Evolutionary conservation across 2,888 invertebrate species (phyloP), one percentile per base, ranked within the genome.

Genomic region (Leuctra nigra): DNA sequence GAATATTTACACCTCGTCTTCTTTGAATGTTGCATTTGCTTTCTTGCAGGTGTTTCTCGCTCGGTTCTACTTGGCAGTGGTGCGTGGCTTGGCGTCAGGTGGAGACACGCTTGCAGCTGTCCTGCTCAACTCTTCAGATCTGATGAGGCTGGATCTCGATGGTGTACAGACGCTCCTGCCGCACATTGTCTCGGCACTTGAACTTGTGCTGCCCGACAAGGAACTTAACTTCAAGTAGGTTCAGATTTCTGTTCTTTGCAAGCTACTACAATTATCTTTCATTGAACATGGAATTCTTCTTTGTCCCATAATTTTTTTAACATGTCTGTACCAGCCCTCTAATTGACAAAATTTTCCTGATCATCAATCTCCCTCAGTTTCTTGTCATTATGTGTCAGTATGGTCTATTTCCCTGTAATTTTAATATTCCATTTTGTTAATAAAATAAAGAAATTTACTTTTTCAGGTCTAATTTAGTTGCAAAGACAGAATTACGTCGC

Each of bases 101-200:
- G 82, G 83, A 14, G 87, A 89, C 71, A 85, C 87, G n/a, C 74
- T 96, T 67, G 87, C 92, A 33, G 91, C 90, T 60, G 91, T 96
- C 67, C 76, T 97, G 57, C 77, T 88, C 47, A 90, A 94, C 72
- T 91, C 92, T 0, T 76, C 85, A 0, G 88, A 97, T 70, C 77
- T 99, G 58, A 90, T 99, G 69, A 82, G 90, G 52, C 75, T 96
- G 62, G 97, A 97, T 72, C 76, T 99, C 57, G 91, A 93, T 68
- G 97, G 98, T 0, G 89, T 94, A 1, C 83, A 93, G 70, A 87
- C 95, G 18, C 75, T 99, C 33, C 81, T 98, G 13, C 97, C 98
- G 0, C 84, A 88, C 61, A 87, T 94, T 68, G 83, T 98, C 55
- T 81, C 83, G 9, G 96, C 98, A 0, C 70, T 99, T 47, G 97